A percentile compares a stretch with the other conserved stretches of the same genome.
Evolutionary conservation across 1,140 invertebrate genomes (phyloP).

Genomic region (Planococcus citri): DNA sequence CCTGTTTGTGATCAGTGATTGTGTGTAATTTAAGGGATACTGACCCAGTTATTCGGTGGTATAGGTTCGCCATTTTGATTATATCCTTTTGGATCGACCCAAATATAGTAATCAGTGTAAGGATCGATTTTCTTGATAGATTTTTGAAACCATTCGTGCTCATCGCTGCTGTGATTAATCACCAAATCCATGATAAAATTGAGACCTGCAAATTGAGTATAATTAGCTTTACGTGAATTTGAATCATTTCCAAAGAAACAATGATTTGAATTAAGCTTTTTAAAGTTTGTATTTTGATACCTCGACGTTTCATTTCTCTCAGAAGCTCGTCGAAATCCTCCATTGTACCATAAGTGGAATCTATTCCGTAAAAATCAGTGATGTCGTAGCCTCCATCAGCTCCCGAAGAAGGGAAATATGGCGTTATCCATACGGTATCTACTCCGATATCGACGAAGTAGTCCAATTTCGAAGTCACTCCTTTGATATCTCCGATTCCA

Average conservation of each 20-base stretch:
- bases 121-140: constrained; percentile 43
- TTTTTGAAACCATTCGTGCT: constrained; percentile 62
- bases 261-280: too few relatives aligned
- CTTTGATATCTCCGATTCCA: constrained; percentile 57
- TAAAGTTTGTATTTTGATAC: too few relatives aligned
- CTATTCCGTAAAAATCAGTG: constrained; percentile 55
- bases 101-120: constrained; percentile 64
- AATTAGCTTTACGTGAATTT: too few relatives aligned
- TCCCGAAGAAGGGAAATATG: constrained; percentile 53
- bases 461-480: constrained; percentile 36
- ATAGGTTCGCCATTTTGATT: constrained; percentile 32
- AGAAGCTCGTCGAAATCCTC: constrained; percentile 19
- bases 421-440: constrained; percentile 50
- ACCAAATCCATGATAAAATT: constrained; percentile 75
- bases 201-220: constrained; percentile 52
- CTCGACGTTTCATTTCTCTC: background rate
- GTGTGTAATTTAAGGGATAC: too few relatives aligned
- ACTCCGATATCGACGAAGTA: constrained; percentile 51
- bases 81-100: constrained; percentile 46
- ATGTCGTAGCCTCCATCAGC: constrained; percentile 62
- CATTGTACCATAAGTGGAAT: constrained; percentile 55
- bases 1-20: too few relatives aligned
- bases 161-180: constrained; percentile 68
- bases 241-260: too few relatives aligned
- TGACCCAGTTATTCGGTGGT: constrained; percentile 68